Conservation (phyloP, 92 coral and sea anemone genomes). For the Heliopora coerulea region DNA sequence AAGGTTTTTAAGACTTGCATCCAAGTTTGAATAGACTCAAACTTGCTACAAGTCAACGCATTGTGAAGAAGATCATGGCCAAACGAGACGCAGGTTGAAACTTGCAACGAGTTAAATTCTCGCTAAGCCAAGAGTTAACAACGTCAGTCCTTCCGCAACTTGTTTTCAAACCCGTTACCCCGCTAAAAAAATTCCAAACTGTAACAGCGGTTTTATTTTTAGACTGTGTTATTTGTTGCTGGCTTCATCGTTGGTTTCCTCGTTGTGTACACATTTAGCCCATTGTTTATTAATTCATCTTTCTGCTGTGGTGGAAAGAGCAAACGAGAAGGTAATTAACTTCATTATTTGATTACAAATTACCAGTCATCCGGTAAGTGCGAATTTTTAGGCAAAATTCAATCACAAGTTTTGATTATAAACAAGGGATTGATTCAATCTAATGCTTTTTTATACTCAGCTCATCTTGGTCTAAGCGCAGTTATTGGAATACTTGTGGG, state of each 20-base stretch:
- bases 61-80: too few relatives aligned
- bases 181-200: not conserved
- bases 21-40: too few relatives aligned
- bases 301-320: conserved; percentile 86
- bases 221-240: conserved; percentile 92
- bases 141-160: too few relatives aligned
- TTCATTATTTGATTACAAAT: too few relatives aligned
- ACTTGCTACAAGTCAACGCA: too few relatives aligned
- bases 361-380: too few relatives aligned
- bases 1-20: too few relatives aligned
- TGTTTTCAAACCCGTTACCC: not conserved
- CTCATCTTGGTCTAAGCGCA: conserved; percentile 72
- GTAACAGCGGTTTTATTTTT: conserved; percentile 1
- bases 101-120: too few relatives aligned
- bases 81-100: too few relatives aligned
- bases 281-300: conserved; percentile 69
- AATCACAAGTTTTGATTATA: not conserved
- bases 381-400: too few relatives aligned
- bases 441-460: conserved; percentile 39
- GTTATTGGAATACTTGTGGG: conserved; percentile 80
- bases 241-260: conserved; percentile 78
- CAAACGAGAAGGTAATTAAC: conserved; percentile 75
- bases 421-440: not conserved
- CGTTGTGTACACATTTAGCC: conserved; percentile 83
- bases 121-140: too few relatives aligned